Percentiles rank a stretch among this genome's conserved stretches.
Evolutionary conservation across 2,888 invertebrate species (phyloP).

Genomic region (Choristoneura rosaceana): DNA sequence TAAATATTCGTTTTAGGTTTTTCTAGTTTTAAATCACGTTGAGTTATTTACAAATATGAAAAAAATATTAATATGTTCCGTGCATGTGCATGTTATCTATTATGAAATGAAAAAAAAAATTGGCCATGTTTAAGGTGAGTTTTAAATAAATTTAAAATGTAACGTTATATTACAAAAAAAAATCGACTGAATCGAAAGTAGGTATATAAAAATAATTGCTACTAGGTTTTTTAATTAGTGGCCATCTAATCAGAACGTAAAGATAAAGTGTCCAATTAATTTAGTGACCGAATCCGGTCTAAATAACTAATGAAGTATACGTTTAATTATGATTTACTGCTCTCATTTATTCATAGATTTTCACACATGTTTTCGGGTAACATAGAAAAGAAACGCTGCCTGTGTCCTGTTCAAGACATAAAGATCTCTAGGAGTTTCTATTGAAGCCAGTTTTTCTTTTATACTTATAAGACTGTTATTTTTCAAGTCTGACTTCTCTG

Average conservation of each 20-base stretch:
- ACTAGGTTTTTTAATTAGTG: constrained; percentile 1
- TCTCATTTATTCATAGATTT: neutral
- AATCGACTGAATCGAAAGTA: constrained; percentile 5
- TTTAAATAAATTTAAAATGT: neutral
- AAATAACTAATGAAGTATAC: neutral
- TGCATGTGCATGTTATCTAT: no score
- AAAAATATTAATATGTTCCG: no score
- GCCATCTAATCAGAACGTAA: neutral
- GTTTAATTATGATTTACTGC: neutral
- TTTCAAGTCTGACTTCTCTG: constrained; percentile 22
- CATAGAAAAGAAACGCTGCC: no score
- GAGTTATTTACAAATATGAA: no score
- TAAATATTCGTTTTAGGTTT: no score
- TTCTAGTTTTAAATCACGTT: no score
- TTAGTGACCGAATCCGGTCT: neutral
- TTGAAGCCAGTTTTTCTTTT: constrained; percentile 6
- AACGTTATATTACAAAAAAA: neutral
- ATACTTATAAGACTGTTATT: constrained; percentile 20
- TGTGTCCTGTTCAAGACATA: neutral
- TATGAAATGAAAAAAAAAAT: neutral
- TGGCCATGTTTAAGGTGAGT: neutral
- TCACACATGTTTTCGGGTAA: neutral
- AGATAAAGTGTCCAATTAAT: neutral
- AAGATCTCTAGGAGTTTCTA: neutral
- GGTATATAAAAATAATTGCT: constrained; percentile 15